Percentiles rank a stretch among this genome's conserved stretches.
Conservation (phyloP, 1,140 invertebrate species). For the Meloidogyne hapla region DNA sequence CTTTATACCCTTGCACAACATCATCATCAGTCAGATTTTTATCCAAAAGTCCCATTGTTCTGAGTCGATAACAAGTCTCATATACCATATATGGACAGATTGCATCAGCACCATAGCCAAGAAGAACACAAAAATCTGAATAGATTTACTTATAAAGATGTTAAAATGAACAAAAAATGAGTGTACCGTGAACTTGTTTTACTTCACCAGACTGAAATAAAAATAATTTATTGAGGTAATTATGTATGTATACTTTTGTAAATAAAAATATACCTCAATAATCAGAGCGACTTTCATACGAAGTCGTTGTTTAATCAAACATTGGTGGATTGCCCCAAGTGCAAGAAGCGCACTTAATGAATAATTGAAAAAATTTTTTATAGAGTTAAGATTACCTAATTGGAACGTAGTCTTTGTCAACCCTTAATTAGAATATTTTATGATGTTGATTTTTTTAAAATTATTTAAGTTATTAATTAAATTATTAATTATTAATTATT, state of each 20-base stretch:
- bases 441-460: no score
- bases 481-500: no score
- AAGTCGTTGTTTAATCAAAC: slow-evolving; percentile 87
- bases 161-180: not conserved
- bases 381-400: not conserved
- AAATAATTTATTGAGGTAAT: slow-evolving; percentile 14
- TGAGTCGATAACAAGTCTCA: slow-evolving; percentile 69
- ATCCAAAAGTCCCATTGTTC: slow-evolving; percentile 75
- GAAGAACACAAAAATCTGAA: slow-evolving; percentile 89
- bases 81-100: slow-evolving; percentile 96
- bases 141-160: not conserved
- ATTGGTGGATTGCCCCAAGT: slow-evolving; percentile 88
- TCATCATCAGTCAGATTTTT: slow-evolving; percentile 78
- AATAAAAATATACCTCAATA: slow-evolving; percentile 6
- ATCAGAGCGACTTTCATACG: slow-evolving; percentile 78
- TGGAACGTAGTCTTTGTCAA: slow-evolving; percentile 53
- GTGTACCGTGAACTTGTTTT: slow-evolving; percentile 71
- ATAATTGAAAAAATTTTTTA: slow-evolving; percentile 44
- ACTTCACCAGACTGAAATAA: slow-evolving; percentile 63
- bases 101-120: slow-evolving; percentile 94
- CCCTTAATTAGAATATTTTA: no score
- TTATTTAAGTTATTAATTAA: no score
- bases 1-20: slow-evolving; percentile 61
- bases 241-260: slow-evolving; percentile 2
- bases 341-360: slow-evolving; percentile 74